Conservation (phyloP, 2,113 vertebrate species). For the Haplotaxodon microlepis region DNA sequence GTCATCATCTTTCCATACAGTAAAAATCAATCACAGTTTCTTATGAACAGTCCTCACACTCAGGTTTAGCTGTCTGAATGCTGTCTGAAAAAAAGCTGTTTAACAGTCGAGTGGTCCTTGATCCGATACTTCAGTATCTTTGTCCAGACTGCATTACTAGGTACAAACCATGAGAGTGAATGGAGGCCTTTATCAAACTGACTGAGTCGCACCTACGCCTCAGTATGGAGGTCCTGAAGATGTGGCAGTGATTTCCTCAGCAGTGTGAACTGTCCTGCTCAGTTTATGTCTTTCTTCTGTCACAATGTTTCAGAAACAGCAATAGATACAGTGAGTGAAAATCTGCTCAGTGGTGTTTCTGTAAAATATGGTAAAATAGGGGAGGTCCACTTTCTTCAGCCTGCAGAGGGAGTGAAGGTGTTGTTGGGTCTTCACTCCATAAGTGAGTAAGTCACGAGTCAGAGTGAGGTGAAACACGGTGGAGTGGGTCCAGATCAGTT, state of each 20-base stretch:
- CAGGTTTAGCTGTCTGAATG: neutral
- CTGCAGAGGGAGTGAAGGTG: neutral
- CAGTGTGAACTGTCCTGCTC: neutral
- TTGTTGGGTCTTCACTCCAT: neutral
- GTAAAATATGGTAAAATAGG: neutral
- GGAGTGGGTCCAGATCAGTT: neutral
- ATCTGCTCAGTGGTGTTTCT: neutral
- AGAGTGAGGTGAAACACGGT: neutral
- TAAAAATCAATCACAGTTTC: neutral
- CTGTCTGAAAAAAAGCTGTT: neutral
- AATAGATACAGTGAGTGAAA: neutral
- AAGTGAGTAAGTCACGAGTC: neutral
- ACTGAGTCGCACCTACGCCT: neutral
- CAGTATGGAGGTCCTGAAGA: neutral
- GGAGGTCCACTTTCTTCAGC: neutral
- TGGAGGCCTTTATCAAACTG: neutral
- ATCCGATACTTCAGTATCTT: neutral
- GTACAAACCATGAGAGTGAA: neutral
- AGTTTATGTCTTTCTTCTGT: neutral
- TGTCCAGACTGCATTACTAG: neutral
- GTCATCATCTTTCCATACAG: neutral
- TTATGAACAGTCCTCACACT: neutral
- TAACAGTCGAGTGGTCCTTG: neutral
- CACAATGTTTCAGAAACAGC: neutral
- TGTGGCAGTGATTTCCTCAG: neutral